Conservation (phyloP, 2,797 vertebrate species). For the Heterohyrax brucei region DNA sequence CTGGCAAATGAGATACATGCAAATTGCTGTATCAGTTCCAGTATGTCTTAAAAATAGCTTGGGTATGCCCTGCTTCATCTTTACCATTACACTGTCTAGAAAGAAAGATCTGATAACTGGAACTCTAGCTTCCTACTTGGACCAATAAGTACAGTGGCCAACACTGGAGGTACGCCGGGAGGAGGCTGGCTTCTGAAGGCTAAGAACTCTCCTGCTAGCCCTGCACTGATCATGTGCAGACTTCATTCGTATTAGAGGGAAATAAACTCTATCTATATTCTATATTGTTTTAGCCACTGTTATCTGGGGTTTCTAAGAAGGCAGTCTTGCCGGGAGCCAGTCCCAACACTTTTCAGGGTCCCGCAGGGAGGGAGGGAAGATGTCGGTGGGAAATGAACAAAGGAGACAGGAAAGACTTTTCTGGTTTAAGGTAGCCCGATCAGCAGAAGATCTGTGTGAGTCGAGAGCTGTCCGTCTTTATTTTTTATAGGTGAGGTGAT, state of each 20-base stretch:
- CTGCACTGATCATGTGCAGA: not conserved
- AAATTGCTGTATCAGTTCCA: not conserved
- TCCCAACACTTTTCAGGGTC: too few relatives aligned
- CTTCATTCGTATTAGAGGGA: not conserved
- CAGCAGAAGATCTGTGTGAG: too few relatives aligned
- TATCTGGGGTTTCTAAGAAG: constrained; percentile 19
- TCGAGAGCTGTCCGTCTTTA: too few relatives aligned
- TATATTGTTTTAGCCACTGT: not conserved
- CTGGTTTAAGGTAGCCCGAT: too few relatives aligned
- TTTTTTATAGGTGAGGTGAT: too few relatives aligned
- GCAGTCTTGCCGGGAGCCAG: not conserved
- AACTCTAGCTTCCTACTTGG: not conserved
- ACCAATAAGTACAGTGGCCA: not conserved
- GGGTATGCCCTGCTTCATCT: not conserved
- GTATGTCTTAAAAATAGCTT: not conserved
- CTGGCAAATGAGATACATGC: constrained; percentile 7
- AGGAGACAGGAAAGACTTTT: too few relatives aligned
- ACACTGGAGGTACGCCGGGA: not conserved
- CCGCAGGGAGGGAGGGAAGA: too few relatives aligned
- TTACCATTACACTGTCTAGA: not conserved
- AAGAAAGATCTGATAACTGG: not conserved
- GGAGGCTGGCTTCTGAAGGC: not conserved
- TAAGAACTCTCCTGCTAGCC: not conserved
- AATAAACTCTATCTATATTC: not conserved
- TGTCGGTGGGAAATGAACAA: too few relatives aligned